Percentiles rank a stretch among this genome's conserved stretches.
phyloP scores from a whole-genome alignment of 1,140 invertebrate species.

The Coenobita brevimanus region DNA sequence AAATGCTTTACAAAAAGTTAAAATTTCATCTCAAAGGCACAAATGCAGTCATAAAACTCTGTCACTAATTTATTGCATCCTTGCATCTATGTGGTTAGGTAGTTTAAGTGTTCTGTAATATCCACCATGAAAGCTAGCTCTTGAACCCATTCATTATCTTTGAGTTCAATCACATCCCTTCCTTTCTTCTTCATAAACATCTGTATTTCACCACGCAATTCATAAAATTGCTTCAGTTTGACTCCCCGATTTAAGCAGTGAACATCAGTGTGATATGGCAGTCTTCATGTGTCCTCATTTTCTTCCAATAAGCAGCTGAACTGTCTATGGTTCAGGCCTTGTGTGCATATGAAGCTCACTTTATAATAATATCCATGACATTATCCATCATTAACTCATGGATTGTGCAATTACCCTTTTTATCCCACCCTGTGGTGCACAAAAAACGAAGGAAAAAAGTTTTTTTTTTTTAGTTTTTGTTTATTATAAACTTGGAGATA shows the following conservation, averaged over 20 bases:
- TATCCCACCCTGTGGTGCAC: no score
- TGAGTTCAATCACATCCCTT: not conserved
- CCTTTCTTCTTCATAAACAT: not conserved
- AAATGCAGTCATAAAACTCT: slow-evolving; percentile 13
- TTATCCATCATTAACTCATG: no score
- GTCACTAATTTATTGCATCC: not conserved
- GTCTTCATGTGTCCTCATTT: not conserved
- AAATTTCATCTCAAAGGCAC: no score
- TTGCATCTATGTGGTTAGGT: slow-evolving; percentile 7
- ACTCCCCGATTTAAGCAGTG: slow-evolving; percentile 13
- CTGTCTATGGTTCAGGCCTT: slow-evolving; percentile 25
- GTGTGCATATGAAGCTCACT: not conserved
- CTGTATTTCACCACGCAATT: not conserved
- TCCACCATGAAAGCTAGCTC: no score
- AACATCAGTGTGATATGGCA: slow-evolving; percentile 30
- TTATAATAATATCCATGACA: no score
- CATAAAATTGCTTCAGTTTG: slow-evolving; percentile 21
- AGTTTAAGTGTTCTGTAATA: no score
- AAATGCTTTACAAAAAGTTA: not conserved
- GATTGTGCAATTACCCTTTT: no score
- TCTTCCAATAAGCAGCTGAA: slow-evolving; percentile 10
- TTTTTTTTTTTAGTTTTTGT: no score
- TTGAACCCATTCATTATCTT: no score
- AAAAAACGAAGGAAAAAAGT: no score
- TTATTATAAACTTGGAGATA: no score